A percentile compares a stretch with the other conserved stretches of the same genome.
Conservation (phyloP, 2,797 vertebrate species). For the Eurystomus glaucurus region DNA sequence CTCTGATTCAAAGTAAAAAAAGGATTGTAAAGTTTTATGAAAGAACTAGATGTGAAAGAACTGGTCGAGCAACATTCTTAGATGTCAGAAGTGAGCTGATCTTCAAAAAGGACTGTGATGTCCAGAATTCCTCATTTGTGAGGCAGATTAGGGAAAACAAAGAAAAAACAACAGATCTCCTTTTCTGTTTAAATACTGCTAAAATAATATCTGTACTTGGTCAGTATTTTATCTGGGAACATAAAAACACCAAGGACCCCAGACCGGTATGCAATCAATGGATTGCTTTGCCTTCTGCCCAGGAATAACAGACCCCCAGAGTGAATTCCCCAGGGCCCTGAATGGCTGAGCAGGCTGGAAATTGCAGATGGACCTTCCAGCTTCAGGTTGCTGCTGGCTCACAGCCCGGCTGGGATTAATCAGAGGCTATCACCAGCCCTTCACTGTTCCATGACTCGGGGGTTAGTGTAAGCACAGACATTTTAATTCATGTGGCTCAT, state of each 20-base stretch:
- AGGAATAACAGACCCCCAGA: not conserved
- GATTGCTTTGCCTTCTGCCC: not conserved
- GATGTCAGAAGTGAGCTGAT: not conserved
- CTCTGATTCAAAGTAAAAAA: not conserved
- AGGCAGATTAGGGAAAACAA: not conserved
- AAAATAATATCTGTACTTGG: not conserved
- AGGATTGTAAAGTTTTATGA: not conserved
- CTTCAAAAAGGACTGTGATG: not conserved
- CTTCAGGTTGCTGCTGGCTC: not conserved
- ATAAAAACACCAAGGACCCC: not conserved
- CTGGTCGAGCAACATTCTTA: not conserved
- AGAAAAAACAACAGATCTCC: not conserved
- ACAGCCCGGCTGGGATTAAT: not conserved
- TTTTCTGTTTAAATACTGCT: not conserved
- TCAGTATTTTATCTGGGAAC: not conserved
- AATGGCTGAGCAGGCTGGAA: not conserved
- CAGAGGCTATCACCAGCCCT: not conserved
- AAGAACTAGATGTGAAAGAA: not conserved
- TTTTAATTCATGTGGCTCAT: not conserved
- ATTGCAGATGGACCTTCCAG: not conserved
- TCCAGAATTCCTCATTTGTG: not conserved
- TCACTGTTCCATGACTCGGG: not conserved
- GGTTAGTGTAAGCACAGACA: not conserved
- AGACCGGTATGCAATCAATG: not conserved
- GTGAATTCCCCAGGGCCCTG: rapidly evolving